Evolutionary conservation across 2,797 vertebrate species (phyloP), one percentile per base, ranked within the genome.

Genomic region (Antennarius maculatus): DNA sequence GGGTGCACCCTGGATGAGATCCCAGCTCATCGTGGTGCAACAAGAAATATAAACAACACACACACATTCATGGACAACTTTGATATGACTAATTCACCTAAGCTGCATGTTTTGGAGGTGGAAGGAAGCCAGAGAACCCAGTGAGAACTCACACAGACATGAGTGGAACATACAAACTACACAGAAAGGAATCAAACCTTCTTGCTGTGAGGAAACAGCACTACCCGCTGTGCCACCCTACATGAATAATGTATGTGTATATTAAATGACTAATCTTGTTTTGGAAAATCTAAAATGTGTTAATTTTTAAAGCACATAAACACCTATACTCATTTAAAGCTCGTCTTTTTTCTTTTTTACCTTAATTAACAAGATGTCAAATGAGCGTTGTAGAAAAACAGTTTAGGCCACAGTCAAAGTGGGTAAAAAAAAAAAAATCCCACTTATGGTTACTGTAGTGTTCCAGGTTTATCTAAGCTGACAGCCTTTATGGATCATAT

Each of bases 401-500:
- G 16, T 60, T n/a, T 53, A 23, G 39, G 43, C 41, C 23, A 7
- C 56, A 34, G 51, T 31, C 69, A 59, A 73, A 77, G 37, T 69
- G 64, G 64, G 66, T 78, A 66, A 80, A 41, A 52, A 17, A 80
- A 41, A 52, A 17, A 54, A 68, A 77, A 74, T 66, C 74, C 71
- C 66, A 58, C 56, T 54, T 60, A 76, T 55, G 52, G 42, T 43
- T 80, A 27, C 34, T 48, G 57, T 55, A 65, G 49, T 59, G 61
- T 71, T 41, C 5, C 68, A 43, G 74, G 47, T 62, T 75, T 77
- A 71, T 81, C 61, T 66, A 11, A 74, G 55, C 49, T 74, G 65
- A 72, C 79, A 77, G 71, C 77, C 69, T 74, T 68, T 79, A 57
- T 71, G 80, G 71, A 77, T 72, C 69, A 74, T 51, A 42, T 60